phyloP scores from a whole-genome alignment of 2,888 invertebrate species.

The Gortyna flavago region DNA sequence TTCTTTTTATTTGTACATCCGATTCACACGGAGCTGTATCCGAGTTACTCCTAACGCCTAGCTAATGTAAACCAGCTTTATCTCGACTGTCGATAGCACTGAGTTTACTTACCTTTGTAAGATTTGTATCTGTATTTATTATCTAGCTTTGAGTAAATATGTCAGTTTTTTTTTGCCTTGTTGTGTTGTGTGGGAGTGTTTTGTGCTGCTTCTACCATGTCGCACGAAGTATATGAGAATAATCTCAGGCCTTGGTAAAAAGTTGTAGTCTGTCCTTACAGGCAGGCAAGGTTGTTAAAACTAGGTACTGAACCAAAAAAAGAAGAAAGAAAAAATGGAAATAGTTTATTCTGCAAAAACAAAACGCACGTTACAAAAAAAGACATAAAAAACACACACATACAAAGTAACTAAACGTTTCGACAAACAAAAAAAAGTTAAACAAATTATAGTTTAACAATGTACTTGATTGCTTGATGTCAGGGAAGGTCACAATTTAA shows the following conservation, averaged over 20 bases:
- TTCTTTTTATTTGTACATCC: conserved; percentile 55
- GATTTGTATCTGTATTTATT: conserved; percentile 28
- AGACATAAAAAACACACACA: neutral
- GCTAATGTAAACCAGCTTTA: conserved; percentile 63
- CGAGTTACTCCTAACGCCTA: conserved; percentile 49
- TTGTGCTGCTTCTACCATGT: neutral
- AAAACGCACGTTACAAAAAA: neutral
- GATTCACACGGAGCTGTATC: conserved; percentile 55
- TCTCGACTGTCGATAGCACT: conserved; percentile 49
- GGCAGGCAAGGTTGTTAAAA: neutral
- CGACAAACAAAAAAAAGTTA: no score
- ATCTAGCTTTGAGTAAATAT: conserved; percentile 29
- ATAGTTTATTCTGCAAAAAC: neutral
- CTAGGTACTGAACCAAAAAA: neutral
- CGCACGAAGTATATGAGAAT: no score
- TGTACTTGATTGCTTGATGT: neutral
- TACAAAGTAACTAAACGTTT: no score
- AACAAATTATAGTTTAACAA: neutral
- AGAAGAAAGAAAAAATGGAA: no score
- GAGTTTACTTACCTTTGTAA: conserved; percentile 32
- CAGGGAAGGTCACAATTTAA: neutral
- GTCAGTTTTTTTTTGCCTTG: neutral
- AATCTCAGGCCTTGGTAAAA: no score
- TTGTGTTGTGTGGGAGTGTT: neutral
- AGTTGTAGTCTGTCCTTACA: neutral